Evolutionary conservation across 1,140 invertebrate genomes (phyloP).

Genomic region (Bradynema listronoti): DNA sequence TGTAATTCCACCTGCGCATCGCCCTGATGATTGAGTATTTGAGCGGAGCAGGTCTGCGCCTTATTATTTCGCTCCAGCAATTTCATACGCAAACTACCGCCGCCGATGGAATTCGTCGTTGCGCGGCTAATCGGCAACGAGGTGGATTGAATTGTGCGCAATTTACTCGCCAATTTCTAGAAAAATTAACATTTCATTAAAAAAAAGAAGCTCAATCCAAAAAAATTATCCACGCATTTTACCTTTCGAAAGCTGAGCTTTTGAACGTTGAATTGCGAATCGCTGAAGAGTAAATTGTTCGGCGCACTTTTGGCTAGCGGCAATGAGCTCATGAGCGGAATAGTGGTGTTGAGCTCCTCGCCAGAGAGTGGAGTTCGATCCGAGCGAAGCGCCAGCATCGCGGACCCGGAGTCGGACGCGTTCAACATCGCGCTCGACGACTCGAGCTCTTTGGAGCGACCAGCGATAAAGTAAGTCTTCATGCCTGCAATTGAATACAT

Average conservation of each 20-base stretch:
- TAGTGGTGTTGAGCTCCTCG: conserved; percentile 59
- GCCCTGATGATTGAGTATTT: conserved; percentile 15
- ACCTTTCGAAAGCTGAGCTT: conserved; percentile 71
- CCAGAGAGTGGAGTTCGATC: too few species aligned
- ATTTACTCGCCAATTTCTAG: conserved; percentile 45
- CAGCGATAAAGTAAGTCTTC: conserved; percentile 73
- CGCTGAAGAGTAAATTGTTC: too few species aligned
- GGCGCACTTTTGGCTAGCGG: conserved; percentile 68
- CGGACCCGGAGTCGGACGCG: conserved; percentile 37
- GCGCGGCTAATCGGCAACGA: conserved; percentile 48
- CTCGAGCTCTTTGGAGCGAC: conserved; percentile 59
- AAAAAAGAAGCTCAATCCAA: neutral
- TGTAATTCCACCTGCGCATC: conserved; percentile 14
- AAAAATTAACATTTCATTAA: conserved; percentile 9
- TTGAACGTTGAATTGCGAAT: too few species aligned
- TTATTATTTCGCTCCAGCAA: conserved; percentile 32
- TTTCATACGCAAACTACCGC: conserved; percentile 39
- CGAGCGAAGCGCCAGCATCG: too few species aligned
- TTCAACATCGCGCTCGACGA: conserved; percentile 33
- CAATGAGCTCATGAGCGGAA: conserved; percentile 62
- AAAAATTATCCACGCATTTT: conserved; percentile 50
- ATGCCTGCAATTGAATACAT: conserved; percentile 64
- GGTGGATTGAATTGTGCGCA: conserved; percentile 48
- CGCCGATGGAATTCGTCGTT: conserved; percentile 27
- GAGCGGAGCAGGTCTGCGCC: conserved; percentile 21